A percentile compares a stretch with the other conserved stretches of the same genome.
Evolutionary conservation across 1,140 invertebrate genomes (phyloP).

Genomic region (Goniozus legneri): DNA sequence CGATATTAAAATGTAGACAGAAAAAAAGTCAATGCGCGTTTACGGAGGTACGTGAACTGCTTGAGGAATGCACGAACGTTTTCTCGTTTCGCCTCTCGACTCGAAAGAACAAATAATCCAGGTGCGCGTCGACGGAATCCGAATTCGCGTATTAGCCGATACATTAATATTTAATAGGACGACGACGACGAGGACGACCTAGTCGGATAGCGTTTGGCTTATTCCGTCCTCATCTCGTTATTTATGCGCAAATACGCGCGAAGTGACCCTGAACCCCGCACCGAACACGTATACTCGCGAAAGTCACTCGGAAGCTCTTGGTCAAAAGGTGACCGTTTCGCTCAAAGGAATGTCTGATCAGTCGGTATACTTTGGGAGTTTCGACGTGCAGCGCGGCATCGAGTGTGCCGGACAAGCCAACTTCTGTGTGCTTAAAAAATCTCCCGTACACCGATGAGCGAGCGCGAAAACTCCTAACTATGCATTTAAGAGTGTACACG

Average conservation of each 20-base stretch:
- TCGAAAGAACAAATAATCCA: neutral
- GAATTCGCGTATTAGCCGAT: slow-evolving; percentile 1
- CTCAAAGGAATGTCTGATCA: no score
- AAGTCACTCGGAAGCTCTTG: no score
- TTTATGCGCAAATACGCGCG: slow-evolving; percentile 22
- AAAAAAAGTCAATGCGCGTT: slow-evolving; percentile 7
- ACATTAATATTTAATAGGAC: slow-evolving; percentile 25
- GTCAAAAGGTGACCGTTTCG: no score
- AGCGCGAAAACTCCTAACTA: no score
- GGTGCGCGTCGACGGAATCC: slow-evolving; percentile 4
- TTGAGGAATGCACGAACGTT: slow-evolving; percentile 5
- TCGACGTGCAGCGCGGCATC: neutral
- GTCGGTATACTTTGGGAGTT: no score
- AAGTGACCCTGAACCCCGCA: no score
- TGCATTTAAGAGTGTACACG: no score
- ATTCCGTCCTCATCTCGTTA: slow-evolving; percentile 13
- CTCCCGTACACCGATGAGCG: no score
- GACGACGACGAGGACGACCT: neutral
- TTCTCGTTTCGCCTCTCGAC: neutral
- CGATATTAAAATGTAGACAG: slow-evolving; percentile 1
- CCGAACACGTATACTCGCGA: no score
- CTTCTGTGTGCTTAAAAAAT: no score
- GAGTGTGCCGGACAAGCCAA: no score
- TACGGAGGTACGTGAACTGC: slow-evolving; percentile 12
- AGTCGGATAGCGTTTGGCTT: no score